Evolutionary conservation across 1,140 invertebrate species (phyloP), one percentile per base, ranked within the genome.

Genomic region (Brachionus calyciflorus): DNA sequence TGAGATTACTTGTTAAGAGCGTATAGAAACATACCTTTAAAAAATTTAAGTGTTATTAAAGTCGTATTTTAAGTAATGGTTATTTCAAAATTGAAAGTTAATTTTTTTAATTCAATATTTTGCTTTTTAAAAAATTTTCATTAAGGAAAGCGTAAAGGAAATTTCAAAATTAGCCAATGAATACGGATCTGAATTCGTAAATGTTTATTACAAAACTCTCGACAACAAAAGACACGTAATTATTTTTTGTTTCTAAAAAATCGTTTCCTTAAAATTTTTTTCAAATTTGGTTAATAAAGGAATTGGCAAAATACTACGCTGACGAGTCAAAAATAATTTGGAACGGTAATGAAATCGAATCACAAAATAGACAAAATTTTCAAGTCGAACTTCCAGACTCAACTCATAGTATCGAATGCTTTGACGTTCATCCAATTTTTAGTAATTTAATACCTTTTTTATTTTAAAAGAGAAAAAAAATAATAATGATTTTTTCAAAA

Each of bases 161-260:
- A 73, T 73, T 26, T 51, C 69, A 28, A 49, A 55, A 30, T 24
- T 73, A 33, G 69, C 69, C 19, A 73, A 73, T 55, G 69, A 73
- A 51, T 73, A 73, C 24, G 69, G 69, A 51, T 51, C 69, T 37
- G 69, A 73, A 30, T 73, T 73, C 41, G 69, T 73, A 7, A 51
- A 73, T 51, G 33, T 51, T 33, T 73, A 51, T 55, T 73, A 73
- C 26, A 51, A 48, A 21, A 30, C 46, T 14, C 19, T 73, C 9
- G 69, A 73, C 14, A 49, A 49, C 48, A 73, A 73, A 51, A 19
- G 69, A 7, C 69, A 73, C 12, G 69, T 55, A 51, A 48, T 12
- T 48, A 1, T n/a, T 2, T 1, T 26, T 26, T 0, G 12, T 24
- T 63, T 40, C 12, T 4, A 44, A 9, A 63, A 40, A 37, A 41